These are phyloP conservation scores for Tillus elongatus DNA, from an alignment of 2,888 invertebrate species.

Conservation along the genomic window DNA sequence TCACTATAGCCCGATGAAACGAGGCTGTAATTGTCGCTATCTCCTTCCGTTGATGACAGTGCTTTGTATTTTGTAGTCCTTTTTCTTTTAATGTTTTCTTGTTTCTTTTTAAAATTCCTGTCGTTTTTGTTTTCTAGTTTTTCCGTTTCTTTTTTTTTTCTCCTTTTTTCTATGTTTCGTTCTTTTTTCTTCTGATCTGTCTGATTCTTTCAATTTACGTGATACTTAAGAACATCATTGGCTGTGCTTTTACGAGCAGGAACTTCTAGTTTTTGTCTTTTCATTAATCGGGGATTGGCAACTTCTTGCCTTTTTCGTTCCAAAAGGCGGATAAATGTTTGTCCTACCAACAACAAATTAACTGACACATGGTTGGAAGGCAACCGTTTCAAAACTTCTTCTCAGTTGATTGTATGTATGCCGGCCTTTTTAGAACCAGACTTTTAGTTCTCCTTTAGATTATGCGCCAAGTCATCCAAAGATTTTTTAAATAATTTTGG, in stretches of 20 bases:
- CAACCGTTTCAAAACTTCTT: constrained; percentile 1
- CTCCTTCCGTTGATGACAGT: constrained; percentile 5
- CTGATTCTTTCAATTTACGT: background rate
- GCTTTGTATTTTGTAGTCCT: too few species aligned
- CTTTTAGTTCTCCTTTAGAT: background rate
- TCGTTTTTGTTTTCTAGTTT: too few species aligned
- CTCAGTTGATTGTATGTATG: constrained; percentile 5
- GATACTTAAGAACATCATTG: constrained; percentile 1
- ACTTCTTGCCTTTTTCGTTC: constrained; percentile 7
- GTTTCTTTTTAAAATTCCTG: too few species aligned
- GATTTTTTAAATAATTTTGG: constrained; percentile 1
- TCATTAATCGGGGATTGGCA: background rate
- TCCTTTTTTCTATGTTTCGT: too few species aligned
- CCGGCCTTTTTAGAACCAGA: constrained; percentile 9
- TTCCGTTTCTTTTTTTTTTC: too few species aligned
- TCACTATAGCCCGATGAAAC: constrained; percentile 3
- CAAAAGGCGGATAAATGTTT: constrained; percentile 4
- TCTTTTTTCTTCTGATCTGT: background rate
- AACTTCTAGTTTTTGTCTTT: constrained; percentile 6
- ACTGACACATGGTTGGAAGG: constrained; percentile 4
- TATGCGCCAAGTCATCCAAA: too few species aligned
- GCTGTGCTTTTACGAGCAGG: constrained; percentile 3
- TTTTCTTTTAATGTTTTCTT: too few species aligned
- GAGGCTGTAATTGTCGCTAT: constrained; percentile 3
- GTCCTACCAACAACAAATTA: background rate